Evolutionary conservation across 2,888 invertebrate genomes (phyloP).

Genomic region (Onthophagus sagittarius): DNA sequence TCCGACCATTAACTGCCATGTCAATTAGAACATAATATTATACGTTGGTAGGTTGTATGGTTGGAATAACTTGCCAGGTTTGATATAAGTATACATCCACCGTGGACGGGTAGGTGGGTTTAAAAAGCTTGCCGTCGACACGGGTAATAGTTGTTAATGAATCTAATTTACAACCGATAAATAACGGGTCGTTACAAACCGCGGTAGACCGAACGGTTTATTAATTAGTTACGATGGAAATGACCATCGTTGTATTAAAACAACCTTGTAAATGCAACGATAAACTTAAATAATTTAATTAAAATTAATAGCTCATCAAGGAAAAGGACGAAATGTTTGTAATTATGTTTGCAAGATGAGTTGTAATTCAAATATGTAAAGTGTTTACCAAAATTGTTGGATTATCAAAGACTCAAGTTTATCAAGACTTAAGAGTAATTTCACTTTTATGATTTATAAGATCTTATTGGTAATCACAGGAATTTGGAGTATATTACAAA

Average conservation of each 20-base stretch:
- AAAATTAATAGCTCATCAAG: too few relatives aligned
- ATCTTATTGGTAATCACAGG: too few relatives aligned
- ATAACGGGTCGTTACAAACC: constrained; percentile 13
- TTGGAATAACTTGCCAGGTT: not conserved
- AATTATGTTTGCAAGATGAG: too few relatives aligned
- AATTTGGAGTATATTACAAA: too few relatives aligned
- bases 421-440: too few relatives aligned
- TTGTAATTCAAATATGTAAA: too few relatives aligned
- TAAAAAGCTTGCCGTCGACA: not conserved
- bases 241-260: not conserved
- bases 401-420: too few relatives aligned
- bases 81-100: not conserved
- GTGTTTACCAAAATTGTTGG: too few relatives aligned
- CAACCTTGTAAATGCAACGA: too few relatives aligned
- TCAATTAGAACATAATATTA: constrained; percentile 3
- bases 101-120: not conserved
- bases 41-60: constrained; percentile 1
- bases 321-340: too few relatives aligned
- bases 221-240: constrained; percentile 8
- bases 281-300: too few relatives aligned
- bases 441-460: too few relatives aligned
- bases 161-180: constrained; percentile 18
- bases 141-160: constrained; percentile 14
- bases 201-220: constrained; percentile 8
- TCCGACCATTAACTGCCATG: not conserved